These are phyloP conservation scores for Cyrtonyx montezumae DNA, from an alignment of 2,113 vertebrate genomes.

Conservation along the genomic window DNA sequence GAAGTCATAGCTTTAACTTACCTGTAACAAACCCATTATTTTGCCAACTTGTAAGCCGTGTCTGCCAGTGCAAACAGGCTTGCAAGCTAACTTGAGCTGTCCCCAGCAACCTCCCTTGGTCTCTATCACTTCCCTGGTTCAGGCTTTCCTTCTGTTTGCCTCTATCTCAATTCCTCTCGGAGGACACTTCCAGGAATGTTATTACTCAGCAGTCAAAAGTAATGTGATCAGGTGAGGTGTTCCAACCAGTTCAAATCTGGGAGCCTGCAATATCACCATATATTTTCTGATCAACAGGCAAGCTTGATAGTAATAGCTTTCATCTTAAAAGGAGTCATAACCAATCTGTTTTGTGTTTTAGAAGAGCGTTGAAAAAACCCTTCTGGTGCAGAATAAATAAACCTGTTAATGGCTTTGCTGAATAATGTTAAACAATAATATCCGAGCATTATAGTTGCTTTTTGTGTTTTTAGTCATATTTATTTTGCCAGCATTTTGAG, in stretches of 20 bases:
- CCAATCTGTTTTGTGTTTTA: background rate
- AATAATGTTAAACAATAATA: background rate
- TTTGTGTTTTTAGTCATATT: background rate
- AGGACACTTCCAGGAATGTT: background rate
- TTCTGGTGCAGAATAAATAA: background rate
- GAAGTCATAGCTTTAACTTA: background rate
- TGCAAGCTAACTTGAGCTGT: background rate
- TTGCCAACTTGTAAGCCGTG: accelerated
- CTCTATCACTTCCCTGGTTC: background rate
- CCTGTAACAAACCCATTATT: background rate
- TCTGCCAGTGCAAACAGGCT: accelerated
- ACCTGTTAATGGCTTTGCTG: background rate
- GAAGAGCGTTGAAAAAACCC: background rate
- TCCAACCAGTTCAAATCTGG: background rate
- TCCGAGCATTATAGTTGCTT: background rate
- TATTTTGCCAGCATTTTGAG: background rate
- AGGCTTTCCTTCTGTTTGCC: background rate
- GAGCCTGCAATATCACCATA: background rate
- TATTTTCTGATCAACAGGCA: background rate
- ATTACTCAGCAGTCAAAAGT: background rate
- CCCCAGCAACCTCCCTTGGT: background rate
- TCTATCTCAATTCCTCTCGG: background rate
- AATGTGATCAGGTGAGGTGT: background rate
- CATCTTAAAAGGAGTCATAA: background rate
- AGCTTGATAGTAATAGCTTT: background rate